These are phyloP conservation scores for Alexandromys fortis DNA, from an alignment of 2,113 vertebrate genomes.

Conservation along the genomic window DNA sequence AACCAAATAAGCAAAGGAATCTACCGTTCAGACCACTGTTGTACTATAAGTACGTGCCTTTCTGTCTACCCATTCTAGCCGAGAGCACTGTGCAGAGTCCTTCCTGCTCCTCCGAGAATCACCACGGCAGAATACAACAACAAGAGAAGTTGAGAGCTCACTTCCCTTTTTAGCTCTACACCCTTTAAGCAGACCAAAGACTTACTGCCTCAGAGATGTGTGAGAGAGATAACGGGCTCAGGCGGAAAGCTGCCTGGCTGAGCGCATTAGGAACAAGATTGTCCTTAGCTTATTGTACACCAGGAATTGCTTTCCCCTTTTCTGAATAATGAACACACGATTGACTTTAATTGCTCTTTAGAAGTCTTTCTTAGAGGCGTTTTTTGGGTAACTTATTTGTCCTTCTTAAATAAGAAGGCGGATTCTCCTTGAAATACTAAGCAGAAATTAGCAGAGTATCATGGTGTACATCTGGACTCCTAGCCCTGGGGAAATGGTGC, in stretches of 20 bases:
- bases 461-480: not conserved
- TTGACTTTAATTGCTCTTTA: not conserved
- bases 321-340: not conserved
- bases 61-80: constrained; percentile 41
- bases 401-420: constrained; percentile 43
- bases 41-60: constrained; percentile 32
- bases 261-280: constrained; percentile 13
- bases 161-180: constrained; percentile 65
- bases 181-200: constrained; percentile 29
- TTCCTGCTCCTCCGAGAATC: constrained; percentile 47
- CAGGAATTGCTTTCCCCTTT: not conserved
- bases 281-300: not conserved
- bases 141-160: constrained; percentile 62
- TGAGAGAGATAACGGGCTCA: constrained; percentile 28
- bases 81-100: not conserved
- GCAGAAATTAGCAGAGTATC: not conserved
- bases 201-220: constrained; percentile 49
- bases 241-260: constrained; percentile 37
- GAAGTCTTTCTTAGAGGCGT: constrained; percentile 17
- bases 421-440: not conserved
- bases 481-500: not conserved
- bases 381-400: constrained; percentile 10
- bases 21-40: constrained; percentile 61
- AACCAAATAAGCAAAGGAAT: constrained; percentile 64
- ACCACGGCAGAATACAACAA: constrained; percentile 58